Percentiles rank a stretch among this genome's conserved stretches.
Evolutionary conservation across 1,140 invertebrate species (phyloP).

Genomic region (Samia ricini): DNA sequence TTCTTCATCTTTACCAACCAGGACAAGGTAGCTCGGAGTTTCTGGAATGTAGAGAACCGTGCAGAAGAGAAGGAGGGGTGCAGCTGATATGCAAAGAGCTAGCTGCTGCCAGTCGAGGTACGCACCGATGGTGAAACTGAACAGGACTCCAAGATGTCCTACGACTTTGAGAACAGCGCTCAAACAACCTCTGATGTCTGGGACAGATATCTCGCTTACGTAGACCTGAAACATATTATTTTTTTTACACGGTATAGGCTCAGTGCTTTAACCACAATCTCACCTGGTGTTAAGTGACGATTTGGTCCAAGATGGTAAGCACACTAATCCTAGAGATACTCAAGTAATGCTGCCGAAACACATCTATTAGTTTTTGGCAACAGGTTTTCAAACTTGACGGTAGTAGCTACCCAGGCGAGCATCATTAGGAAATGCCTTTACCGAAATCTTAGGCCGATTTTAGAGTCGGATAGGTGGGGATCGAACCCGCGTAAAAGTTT

Average conservation of each 20-base stretch:
- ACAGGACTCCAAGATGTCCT: slow-evolving; percentile 90
- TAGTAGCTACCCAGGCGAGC: no score
- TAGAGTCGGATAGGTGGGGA: no score
- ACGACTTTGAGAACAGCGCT: slow-evolving; percentile 92
- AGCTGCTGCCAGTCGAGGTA: slow-evolving; percentile 91
- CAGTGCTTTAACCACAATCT: no score
- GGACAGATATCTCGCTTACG: slow-evolving; percentile 94
- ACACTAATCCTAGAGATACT: no score
- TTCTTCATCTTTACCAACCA: slow-evolving; percentile 81
- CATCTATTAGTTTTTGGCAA: no score
- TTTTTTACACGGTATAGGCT: no score
- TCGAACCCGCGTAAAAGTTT: no score
- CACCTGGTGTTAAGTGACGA: background rate
- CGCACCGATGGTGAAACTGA: slow-evolving; percentile 90
- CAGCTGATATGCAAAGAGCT: slow-evolving; percentile 86
- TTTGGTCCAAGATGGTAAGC: no score
- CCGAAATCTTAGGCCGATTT: no score
- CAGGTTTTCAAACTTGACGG: no score
- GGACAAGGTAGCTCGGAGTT: slow-evolving; percentile 83
- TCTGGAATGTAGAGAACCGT: slow-evolving; percentile 82
- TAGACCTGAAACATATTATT: slow-evolving; percentile 83
- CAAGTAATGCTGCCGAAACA: no score
- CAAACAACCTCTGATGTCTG: slow-evolving; percentile 90
- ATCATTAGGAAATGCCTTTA: no score
- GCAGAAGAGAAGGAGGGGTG: slow-evolving; percentile 79